These are phyloP conservation scores for Pseudochaenichthys georgianus DNA, from an alignment of 2,797 vertebrate genomes.

Conservation along the genomic window DNA sequence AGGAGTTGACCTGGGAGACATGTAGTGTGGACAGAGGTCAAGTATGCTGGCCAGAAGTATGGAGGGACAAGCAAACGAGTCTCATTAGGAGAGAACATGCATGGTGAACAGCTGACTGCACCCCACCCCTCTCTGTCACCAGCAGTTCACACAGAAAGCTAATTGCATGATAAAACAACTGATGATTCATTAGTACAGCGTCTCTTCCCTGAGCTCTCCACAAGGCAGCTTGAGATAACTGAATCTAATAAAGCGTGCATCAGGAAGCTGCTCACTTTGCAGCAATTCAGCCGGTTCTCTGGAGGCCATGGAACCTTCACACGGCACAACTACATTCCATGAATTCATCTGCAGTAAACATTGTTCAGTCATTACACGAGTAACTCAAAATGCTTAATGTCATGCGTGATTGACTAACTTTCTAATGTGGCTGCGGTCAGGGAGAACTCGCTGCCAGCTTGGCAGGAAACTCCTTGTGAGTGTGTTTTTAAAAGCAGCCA, in stretches of 20 bases:
- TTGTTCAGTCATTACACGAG: conserved; percentile 2
- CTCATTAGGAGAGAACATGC: conserved; percentile 27
- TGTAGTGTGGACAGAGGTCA: conserved; percentile 26
- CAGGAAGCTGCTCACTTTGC: conserved; percentile 3
- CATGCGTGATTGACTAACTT: neutral
- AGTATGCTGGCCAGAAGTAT: conserved; percentile 11
- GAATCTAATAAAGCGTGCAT: conserved; percentile 40
- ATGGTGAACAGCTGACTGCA: neutral
- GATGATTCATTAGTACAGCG: conserved; percentile 29
- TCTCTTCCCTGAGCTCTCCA: conserved; percentile 24
- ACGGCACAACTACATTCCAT: conserved; percentile 5
- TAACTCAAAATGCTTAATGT: conserved; percentile 15
- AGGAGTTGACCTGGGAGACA: conserved; percentile 29
- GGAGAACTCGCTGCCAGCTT: neutral
- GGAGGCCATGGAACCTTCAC: conserved; percentile 20
- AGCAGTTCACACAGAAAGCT: conserved; percentile 21
- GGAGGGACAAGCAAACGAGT: conserved; percentile 1
- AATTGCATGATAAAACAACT: conserved; percentile 43
- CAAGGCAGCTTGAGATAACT: conserved; percentile 36
- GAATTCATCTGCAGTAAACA: conserved; percentile 29
- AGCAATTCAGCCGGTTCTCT: neutral
- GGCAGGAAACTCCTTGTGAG: neutral
- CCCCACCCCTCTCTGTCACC: conserved; percentile 22
- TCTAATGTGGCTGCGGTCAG: neutral
- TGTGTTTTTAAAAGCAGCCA: neutral